Evolutionary conservation across 2,797 vertebrate species (phyloP).

Genomic region (Mormyrops boulengeri): DNA sequence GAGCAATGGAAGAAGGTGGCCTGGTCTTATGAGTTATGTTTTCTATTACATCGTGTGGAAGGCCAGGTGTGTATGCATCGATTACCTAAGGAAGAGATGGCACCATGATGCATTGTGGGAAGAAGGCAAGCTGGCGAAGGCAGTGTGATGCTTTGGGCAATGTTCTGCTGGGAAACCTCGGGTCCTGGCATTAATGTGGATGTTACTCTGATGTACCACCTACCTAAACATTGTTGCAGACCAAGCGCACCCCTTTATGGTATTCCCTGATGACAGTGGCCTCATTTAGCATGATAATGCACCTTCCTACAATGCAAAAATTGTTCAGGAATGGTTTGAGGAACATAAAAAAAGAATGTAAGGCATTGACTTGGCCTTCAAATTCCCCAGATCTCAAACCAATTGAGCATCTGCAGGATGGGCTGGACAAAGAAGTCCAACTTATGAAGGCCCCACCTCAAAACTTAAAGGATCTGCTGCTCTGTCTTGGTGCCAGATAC

Average conservation of each 20-base stretch:
- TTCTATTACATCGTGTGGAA: not conserved
- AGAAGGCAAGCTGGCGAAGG: not conserved
- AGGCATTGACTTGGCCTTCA: not conserved
- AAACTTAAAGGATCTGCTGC: not conserved
- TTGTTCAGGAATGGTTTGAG: not conserved
- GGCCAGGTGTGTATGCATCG: not conserved
- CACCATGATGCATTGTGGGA: not conserved
- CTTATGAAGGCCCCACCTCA: not conserved
- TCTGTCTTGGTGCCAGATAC: not conserved
- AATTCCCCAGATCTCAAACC: not conserved
- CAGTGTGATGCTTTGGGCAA: not conserved
- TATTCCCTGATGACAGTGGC: not conserved
- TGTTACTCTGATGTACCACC: not conserved
- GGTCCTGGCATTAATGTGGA: not conserved
- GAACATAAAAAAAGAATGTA: not conserved
- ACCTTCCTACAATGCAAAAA: not conserved
- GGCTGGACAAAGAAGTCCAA: not conserved
- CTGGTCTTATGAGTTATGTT: not conserved
- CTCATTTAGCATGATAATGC: not conserved
- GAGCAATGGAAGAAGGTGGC: not conserved
- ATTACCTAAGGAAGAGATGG: not conserved
- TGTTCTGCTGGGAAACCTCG: not conserved
- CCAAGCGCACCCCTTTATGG: not conserved
- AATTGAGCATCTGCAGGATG: not conserved
- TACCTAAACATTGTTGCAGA: not conserved